Evolutionary conservation across 2,797 vertebrate species (phyloP).

Genomic region (Acestrorhynchus altus): DNA sequence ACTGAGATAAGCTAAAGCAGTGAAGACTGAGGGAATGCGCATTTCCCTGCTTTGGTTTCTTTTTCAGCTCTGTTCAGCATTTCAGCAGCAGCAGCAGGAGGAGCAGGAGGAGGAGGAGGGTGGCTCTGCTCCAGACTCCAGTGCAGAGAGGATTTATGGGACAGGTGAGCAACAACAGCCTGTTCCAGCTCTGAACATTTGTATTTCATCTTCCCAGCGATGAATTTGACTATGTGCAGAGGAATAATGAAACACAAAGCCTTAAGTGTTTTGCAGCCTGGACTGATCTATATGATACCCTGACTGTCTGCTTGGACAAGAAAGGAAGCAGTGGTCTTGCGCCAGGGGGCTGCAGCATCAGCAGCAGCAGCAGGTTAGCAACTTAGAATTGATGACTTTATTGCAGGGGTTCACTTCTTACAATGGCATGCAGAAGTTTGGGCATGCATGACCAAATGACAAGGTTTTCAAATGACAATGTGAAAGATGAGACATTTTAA

Average conservation of each 20-base stretch:
- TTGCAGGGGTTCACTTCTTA: too few relatives aligned
- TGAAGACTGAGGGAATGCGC: neutral
- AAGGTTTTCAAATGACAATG: too few relatives aligned
- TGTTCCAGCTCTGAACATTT: neutral
- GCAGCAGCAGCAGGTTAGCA: constrained; percentile 7
- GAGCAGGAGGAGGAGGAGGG: neutral
- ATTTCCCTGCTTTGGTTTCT: constrained; percentile 1
- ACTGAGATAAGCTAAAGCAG: neutral
- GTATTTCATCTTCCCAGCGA: neutral
- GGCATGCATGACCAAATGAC: too few relatives aligned
- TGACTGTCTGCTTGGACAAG: neutral
- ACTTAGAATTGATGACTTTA: neutral
- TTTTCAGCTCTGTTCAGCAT: neutral
- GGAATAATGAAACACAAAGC: neutral
- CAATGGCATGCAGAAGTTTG: too few relatives aligned
- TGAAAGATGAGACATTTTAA: too few relatives aligned
- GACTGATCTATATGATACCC: neutral
- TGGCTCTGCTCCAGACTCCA: neutral
- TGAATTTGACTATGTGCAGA: neutral
- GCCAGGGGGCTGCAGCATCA: neutral
- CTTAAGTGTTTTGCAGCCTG: neutral
- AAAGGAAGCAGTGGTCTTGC: neutral
- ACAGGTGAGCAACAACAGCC: neutral
- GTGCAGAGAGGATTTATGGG: neutral
- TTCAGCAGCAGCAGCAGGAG: neutral